Conservation (phyloP, 2,888 invertebrate genomes). For the Helleia helle region DNA sequence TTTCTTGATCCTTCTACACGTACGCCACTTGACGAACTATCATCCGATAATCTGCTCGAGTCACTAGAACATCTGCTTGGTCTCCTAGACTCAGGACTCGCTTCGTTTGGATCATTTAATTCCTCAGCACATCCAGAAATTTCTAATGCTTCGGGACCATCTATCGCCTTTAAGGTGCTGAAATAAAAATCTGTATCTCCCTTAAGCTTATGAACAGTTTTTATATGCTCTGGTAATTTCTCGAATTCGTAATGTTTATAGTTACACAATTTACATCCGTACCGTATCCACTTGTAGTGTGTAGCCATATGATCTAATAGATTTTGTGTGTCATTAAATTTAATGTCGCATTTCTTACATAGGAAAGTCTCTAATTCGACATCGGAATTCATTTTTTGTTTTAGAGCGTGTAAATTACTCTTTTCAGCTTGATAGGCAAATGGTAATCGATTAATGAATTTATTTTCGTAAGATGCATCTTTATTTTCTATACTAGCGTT, state of each 20-base stretch:
- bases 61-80: conserved; percentile 63
- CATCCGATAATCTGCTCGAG: conserved; percentile 59
- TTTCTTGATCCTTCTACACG: conserved; percentile 46
- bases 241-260: conserved; percentile 79
- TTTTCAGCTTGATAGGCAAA: conserved; percentile 51
- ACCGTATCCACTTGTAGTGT: conserved; percentile 82
- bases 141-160: conserved; percentile 52
- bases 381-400: conserved; percentile 45
- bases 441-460: conserved; percentile 35
- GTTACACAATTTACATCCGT: conserved; percentile 82
- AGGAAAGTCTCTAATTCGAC: conserved; percentile 50
- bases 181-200: conserved; percentile 67
- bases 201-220: conserved; percentile 75
- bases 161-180: conserved; percentile 60
- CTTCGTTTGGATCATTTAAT: conserved; percentile 33
- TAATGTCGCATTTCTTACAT: conserved; percentile 70
- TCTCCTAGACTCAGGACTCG: conserved; percentile 47
- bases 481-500: conserved; percentile 13
- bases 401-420: conserved; percentile 50
- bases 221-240: conserved; percentile 78
- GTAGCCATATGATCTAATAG: conserved; percentile 76
- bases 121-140: conserved; percentile 39
- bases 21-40: conserved; percentile 53
- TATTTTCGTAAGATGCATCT: conserved; percentile 14
- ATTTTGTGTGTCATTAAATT: conserved; percentile 60